Percentiles rank a stretch among this genome's conserved stretches.
Conservation (phyloP, 1,140 invertebrate species). For the Samia ricini region DNA sequence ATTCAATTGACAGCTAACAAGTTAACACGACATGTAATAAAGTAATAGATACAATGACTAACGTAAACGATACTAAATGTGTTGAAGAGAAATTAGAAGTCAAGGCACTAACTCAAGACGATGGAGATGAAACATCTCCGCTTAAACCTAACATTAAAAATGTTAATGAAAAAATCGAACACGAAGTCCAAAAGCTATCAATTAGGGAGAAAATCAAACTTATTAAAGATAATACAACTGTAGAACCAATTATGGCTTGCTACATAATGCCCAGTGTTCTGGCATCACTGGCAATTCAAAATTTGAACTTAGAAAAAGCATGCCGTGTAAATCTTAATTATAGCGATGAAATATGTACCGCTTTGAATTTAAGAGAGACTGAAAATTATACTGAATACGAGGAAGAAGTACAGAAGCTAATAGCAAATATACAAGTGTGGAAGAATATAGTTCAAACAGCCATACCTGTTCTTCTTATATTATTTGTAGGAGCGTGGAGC, state of each 20-base stretch:
- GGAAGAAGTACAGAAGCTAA: slow-evolving; percentile 84
- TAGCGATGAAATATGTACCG: slow-evolving; percentile 82
- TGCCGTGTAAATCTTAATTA: slow-evolving; percentile 88
- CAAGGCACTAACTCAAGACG: slow-evolving; percentile 29
- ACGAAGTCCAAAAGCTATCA: slow-evolving; percentile 34
- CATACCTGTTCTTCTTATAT: slow-evolving; percentile 85
- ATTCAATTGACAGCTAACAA: slow-evolving; percentile 1
- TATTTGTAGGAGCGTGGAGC: slow-evolving; percentile 89
- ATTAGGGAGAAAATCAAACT: slow-evolving; percentile 76
- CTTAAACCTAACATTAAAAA: slow-evolving; percentile 36
- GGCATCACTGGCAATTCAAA: slow-evolving; percentile 86
- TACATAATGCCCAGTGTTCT: slow-evolving; percentile 89
- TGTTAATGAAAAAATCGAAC: slow-evolving; percentile 28
- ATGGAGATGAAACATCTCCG: slow-evolving; percentile 42
- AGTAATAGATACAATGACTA: slow-evolving; percentile 4
- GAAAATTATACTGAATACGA: slow-evolving; percentile 85
- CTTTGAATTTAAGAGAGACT: slow-evolving; percentile 83
- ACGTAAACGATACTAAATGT: not conserved
- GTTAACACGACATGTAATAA: slow-evolving; percentile 11
- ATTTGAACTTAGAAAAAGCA: slow-evolving; percentile 91
- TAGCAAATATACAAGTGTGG: slow-evolving; percentile 87
- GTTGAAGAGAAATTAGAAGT: slow-evolving; percentile 5
- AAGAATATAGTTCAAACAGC: slow-evolving; percentile 87
- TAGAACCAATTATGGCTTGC: slow-evolving; percentile 87
- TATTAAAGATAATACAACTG: slow-evolving; percentile 83